These are phyloP conservation scores for Lithodes maja DNA, from an alignment of 2,888 invertebrate species.

Conservation along the genomic window DNA sequence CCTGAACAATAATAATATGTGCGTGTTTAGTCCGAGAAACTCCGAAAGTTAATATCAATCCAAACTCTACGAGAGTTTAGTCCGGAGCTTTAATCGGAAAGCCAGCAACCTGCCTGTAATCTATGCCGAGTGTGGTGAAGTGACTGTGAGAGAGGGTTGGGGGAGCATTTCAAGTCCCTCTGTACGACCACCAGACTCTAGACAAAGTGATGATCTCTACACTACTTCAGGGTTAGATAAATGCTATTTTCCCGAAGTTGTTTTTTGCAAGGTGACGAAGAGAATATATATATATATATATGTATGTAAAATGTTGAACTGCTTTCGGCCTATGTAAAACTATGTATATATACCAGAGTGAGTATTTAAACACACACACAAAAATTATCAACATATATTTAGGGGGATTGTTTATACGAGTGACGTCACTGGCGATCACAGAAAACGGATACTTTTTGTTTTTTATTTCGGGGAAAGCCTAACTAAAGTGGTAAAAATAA, in stretches of 20 bases:
- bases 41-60: too few relatives aligned
- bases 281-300: slow-evolving; percentile 22
- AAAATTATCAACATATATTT: slow-evolving; percentile 24
- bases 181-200: background rate
- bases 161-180: background rate
- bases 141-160: background rate
- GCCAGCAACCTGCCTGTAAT: too few relatives aligned
- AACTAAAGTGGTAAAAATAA: slow-evolving; percentile 15
- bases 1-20: too few relatives aligned
- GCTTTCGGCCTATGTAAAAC: slow-evolving; percentile 41
- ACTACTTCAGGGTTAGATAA: slow-evolving; percentile 51
- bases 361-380: slow-evolving; percentile 19
- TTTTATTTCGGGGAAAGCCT: background rate
- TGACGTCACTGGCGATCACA: slow-evolving; percentile 18
- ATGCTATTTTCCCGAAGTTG: slow-evolving; percentile 12
- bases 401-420: slow-evolving; percentile 35
- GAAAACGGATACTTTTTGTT: slow-evolving; percentile 12
- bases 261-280: slow-evolving; percentile 1
- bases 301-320: slow-evolving; percentile 20
- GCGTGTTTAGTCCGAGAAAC: too few relatives aligned
- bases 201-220: slow-evolving; percentile 4
- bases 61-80: too few relatives aligned
- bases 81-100: too few relatives aligned
- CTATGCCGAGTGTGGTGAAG: background rate
- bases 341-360: slow-evolving; percentile 15